Conservation (phyloP, 2,113 vertebrate species). For the Noctilio leporinus region DNA sequence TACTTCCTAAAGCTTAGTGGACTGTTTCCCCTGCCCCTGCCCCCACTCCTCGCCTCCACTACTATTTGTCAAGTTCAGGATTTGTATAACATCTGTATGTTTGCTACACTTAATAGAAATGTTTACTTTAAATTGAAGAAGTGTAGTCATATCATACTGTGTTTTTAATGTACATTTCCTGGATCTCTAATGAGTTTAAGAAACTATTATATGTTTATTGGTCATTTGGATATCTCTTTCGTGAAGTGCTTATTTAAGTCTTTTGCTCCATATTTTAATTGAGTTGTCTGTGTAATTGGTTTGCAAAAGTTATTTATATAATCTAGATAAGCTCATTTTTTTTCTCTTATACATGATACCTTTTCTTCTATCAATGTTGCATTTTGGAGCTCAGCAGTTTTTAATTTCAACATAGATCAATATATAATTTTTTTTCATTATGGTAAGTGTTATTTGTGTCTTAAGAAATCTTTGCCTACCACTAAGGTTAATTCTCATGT, state of each 20-base stretch:
- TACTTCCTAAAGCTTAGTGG: neutral
- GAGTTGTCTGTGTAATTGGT: slow-evolving; percentile 31
- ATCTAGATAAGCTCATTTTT: neutral
- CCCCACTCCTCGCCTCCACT: neutral
- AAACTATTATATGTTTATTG: slow-evolving; percentile 15
- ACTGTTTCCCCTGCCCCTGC: neutral
- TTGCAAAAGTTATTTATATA: slow-evolving; percentile 20
- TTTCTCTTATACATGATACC: neutral
- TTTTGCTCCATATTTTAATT: slow-evolving; percentile 14
- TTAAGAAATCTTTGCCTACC: neutral
- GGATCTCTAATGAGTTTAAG: neutral
- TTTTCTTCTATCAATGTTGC: neutral
- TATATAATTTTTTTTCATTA: neutral
- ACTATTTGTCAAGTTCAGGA: neutral
- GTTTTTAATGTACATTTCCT: neutral
- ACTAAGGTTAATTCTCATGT: neutral
- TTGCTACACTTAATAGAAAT: neutral
- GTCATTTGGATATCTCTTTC: neutral
- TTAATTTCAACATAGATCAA: slow-evolving; percentile 25
- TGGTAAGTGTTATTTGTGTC: neutral
- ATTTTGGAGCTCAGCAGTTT: neutral
- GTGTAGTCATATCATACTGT: neutral
- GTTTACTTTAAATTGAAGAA: neutral
- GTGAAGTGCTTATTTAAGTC: too few species aligned
- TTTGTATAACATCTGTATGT: neutral